Base-by-base conservation (phyloP, 1,140 invertebrate species). In the Acromyrmex charruanus region DNA sequence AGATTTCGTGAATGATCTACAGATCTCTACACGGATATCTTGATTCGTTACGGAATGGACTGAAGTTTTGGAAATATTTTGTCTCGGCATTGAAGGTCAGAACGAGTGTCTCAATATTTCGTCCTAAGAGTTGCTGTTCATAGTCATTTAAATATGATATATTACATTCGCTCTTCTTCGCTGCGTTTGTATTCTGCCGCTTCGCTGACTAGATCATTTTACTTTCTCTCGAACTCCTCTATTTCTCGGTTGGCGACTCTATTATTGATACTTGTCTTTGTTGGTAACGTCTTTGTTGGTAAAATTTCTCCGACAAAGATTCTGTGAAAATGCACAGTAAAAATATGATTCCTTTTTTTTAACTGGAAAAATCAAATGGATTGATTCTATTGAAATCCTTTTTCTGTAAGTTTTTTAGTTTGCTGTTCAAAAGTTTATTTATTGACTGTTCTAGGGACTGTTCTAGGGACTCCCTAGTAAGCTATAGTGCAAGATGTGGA, bases 41-140 rank as follows among this genome's bases (percentile, higher is more conserved):
- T 58, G 88, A 94, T 95, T 93, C 90, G 94, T 94, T 91, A 94
- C 87, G 91, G 91, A 61, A 31, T 21, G 74, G 89, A 79, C 35
- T 69, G 25, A 87, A 94, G 93, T 94, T 94, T 95, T 93, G 93
- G 92, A 95, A 95, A 95, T 94, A 95, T 92, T 93, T 92, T 87
- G 90, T 79, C 66, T 44, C 35, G 14, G n/a, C 55, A 49, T n/a
- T 35, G 59, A 12, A 85, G 80, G 80, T 87, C 77, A 77, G 82
- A 82, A 85, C 86, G 90, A 85, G 91, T 93, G 93, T 94, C 92
- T 92, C 90, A 93, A 94, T 93, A 93, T 93, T 93, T 92, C 90
- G 86, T 86, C 51, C 28, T 31, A 53, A 31, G 66, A n/a, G 21
- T 80, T 85, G 88, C 77, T 85, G 87, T 88, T 91, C 91, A 90